phyloP scores from a whole-genome alignment of 2,888 invertebrate genomes.

The Lepas anatifera region DNA sequence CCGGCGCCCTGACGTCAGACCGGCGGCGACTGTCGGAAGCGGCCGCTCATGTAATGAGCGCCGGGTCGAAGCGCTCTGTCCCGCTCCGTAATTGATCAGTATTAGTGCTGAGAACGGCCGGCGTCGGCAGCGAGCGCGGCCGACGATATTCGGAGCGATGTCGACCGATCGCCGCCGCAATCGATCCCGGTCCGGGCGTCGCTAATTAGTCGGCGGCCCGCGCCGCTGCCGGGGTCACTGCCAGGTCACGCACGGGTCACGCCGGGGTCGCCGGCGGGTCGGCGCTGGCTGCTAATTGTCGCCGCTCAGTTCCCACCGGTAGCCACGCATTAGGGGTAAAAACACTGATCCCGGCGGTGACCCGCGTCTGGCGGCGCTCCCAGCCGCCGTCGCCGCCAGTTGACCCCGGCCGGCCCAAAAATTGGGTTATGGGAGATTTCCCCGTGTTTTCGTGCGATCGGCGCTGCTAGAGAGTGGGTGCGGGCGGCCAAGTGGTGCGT shows the following conservation, averaged over 20 bases:
- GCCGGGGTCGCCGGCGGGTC: background rate
- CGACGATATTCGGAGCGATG: background rate
- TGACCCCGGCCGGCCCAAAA: background rate
- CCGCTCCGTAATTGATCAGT: background rate
- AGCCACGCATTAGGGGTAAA: constrained; percentile 7
- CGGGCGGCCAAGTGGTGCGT: background rate
- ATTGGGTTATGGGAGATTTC: constrained; percentile 12
- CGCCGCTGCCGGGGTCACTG: background rate
- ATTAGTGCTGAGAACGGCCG: background rate
- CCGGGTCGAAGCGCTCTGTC: background rate
- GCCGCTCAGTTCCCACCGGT: background rate
- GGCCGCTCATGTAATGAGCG: no score
- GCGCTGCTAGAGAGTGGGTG: background rate
- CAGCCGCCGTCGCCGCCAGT: background rate
- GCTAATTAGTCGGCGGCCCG: constrained; percentile 1
- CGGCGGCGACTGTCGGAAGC: no score
- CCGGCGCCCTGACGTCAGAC: background rate
- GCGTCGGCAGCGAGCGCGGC: background rate
- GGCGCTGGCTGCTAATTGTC: background rate
- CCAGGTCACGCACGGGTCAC: background rate
- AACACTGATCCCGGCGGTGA: constrained; percentile 1
- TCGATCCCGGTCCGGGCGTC: background rate
- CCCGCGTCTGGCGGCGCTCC: background rate
- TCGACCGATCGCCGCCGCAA: background rate
- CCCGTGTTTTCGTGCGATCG: constrained; percentile 8